These are phyloP conservation scores for Catagonus wagneri DNA, from an alignment of 2,113 vertebrate species.

Conservation along the genomic window DNA sequence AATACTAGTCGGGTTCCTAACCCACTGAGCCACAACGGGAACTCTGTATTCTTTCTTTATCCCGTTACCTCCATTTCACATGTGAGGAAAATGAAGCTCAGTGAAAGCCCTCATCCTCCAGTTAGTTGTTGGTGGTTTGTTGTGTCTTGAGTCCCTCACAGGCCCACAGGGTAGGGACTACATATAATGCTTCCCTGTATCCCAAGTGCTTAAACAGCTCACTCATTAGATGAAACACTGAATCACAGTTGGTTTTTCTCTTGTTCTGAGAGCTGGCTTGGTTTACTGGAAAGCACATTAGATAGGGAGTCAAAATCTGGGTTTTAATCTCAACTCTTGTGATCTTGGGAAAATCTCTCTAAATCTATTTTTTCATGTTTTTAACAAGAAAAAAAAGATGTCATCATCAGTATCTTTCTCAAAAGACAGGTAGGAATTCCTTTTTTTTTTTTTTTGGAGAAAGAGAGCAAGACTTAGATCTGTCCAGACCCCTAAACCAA, in stretches of 20 bases:
- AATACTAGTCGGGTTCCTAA: too few species aligned
- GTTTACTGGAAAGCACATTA: neutral
- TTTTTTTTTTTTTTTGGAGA: too few species aligned
- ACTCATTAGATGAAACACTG: neutral
- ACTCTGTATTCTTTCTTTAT: neutral
- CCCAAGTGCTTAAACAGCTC: neutral
- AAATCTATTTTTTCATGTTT: neutral
- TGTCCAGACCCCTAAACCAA: neutral
- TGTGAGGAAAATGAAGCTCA: neutral
- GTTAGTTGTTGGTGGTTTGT: neutral
- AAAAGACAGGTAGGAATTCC: too few species aligned
- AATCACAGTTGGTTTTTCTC: neutral
- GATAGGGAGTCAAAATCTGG: neutral
- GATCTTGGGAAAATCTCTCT: neutral
- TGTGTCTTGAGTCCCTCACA: neutral
- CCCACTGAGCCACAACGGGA: too few species aligned
- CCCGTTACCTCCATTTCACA: neutral
- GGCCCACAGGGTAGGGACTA: neutral
- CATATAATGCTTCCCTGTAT: neutral
- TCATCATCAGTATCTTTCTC: neutral
- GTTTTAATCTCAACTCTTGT: constrained; percentile 48
- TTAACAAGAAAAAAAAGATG: constrained; percentile 25
- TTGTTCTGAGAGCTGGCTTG: neutral
- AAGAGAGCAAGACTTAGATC: constrained; percentile 24
- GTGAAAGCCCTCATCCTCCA: neutral